Base-by-base conservation (phyloP, 1,140 invertebrate genomes). In the Ericerus pela region DNA sequence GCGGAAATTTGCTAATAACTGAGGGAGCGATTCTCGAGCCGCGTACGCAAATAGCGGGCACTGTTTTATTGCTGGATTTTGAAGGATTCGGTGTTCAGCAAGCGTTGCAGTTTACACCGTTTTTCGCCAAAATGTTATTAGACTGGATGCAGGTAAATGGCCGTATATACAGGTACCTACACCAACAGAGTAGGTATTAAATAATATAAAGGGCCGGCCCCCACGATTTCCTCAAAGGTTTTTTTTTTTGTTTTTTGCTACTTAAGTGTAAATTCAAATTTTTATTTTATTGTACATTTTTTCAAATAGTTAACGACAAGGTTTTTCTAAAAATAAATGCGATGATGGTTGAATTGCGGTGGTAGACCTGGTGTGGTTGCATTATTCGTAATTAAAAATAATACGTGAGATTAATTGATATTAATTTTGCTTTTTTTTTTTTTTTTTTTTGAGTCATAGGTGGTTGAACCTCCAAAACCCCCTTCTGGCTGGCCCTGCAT, bases 91-190 rank as follows among this genome's bases (percentile, higher is more conserved):
- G 75, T 0, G 58, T 85, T 22, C 69, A 65, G 22, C 84, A 88
- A 29, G 74, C 82, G 1, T 75, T 77, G n/a, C 76, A 83, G 16
- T 75, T 85, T 58, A 81, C 81, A 1, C 84, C 84, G 0, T 76
- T 62, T 60, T 81, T 76, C 69, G 84, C 77, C 38, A 79, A 73
- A 65, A 74, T 72, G 64, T 67, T 76, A 33, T 63, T 78, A 29
- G 80, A 76, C 47, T 84, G 77, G 73, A 73, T 81, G 57, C 84
- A 80, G 67, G 82, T 78, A 59, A 67, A 33, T 33, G 31, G 8
- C n/a, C n/a, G n/a, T 33, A 33, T 33, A 33, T 33, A 10, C n/a
- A 33, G 8, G 8, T 33, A 33, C n/a, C n/a, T 33, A 33, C 8
- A 8, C 8, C 31, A 8, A n/a, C n/a, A 33, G n/a, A 8, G 31